phyloP scores from a whole-genome alignment of 2,113 vertebrate genomes.

The Microtus richardsoni region DNA sequence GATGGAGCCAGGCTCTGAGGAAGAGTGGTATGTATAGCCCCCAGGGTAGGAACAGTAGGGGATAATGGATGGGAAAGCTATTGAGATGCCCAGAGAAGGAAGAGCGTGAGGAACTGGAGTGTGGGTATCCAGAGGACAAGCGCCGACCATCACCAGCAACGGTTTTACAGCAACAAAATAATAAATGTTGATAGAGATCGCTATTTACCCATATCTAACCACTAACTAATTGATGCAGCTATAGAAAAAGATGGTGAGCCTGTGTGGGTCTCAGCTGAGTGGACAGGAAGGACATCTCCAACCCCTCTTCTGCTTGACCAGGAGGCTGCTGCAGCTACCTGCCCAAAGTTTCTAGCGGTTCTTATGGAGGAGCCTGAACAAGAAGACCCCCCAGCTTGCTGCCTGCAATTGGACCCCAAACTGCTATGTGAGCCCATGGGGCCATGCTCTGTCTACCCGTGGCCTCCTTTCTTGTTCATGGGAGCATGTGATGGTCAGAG shows the following conservation, averaged over 20 bases:
- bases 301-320: not conserved
- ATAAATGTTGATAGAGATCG: not conserved
- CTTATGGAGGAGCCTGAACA: not conserved
- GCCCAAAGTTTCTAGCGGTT: not conserved
- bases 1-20: not conserved
- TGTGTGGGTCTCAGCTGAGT: not conserved
- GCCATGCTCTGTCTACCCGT: not conserved
- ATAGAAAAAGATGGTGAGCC: not conserved
- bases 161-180: too few species aligned
- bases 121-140: not conserved
- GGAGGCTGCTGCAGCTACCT: not conserved
- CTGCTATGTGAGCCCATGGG: not conserved
- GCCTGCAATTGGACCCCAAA: not conserved
- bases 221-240: fast-evolving
- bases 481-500: not conserved
- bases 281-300: not conserved
- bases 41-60: not conserved
- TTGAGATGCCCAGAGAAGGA: too few species aligned
- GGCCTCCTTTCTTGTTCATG: not conserved
- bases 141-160: not conserved
- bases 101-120: not conserved
- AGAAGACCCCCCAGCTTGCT: not conserved
- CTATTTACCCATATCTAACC: not conserved
- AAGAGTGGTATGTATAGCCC: not conserved
- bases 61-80: not conserved